Conservation (phyloP, 2,888 invertebrate genomes). For the Pachycephus smyrnensis region DNA sequence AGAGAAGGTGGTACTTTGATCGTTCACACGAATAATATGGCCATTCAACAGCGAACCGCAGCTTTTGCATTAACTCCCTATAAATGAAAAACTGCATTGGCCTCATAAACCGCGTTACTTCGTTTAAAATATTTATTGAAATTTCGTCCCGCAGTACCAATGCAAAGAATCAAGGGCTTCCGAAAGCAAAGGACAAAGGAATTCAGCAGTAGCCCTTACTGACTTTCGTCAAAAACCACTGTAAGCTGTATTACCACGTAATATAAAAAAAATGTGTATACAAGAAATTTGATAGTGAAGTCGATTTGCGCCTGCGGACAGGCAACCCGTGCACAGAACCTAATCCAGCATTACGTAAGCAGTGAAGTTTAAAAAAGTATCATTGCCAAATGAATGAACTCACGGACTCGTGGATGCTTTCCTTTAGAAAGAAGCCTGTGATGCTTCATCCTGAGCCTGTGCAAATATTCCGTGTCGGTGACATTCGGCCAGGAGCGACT, state of each 20-base stretch:
- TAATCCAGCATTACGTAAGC: no score
- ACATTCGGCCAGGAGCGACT: slow-evolving; percentile 14
- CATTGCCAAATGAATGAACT: slow-evolving; percentile 35
- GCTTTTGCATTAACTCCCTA: slow-evolving; percentile 42
- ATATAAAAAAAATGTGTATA: no score
- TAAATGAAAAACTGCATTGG: slow-evolving; percentile 38
- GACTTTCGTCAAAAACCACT: no score
- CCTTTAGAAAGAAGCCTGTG: slow-evolving; percentile 55
- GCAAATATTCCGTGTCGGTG: slow-evolving; percentile 44
- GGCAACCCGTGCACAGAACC: no score
- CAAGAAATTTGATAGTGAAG: no score
- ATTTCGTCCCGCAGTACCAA: slow-evolving; percentile 7
- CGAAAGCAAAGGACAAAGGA: no score
- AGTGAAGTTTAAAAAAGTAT: no score
- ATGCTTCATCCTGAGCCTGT: slow-evolving; percentile 59
- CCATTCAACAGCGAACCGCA: slow-evolving; percentile 41
- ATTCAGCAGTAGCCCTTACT: no score
- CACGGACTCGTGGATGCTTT: slow-evolving; percentile 56
- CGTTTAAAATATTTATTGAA: slow-evolving; percentile 41
- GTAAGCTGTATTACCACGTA: no score
- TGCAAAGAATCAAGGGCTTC: no score
- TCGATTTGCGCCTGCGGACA: no score
- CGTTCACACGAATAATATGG: slow-evolving; percentile 45
- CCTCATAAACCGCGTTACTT: slow-evolving; percentile 14
- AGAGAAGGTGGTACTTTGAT: slow-evolving; percentile 41